A percentile compares a stretch with the other conserved stretches of the same genome.
Evolutionary conservation across 2,113 vertebrate genomes (phyloP).

Genomic region (Ranitomeya imitator): DNA sequence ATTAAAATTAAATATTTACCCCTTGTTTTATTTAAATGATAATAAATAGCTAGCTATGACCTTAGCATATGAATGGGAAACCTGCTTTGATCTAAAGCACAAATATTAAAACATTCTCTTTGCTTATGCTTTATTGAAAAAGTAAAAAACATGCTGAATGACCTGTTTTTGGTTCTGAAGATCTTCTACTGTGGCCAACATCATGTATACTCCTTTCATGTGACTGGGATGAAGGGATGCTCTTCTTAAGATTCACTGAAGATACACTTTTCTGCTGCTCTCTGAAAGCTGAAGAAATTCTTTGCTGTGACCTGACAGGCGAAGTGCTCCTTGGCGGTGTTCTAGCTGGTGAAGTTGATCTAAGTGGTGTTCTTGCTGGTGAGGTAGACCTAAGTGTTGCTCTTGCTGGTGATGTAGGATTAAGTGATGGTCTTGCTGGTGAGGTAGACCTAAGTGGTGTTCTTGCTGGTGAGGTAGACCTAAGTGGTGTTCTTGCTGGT

Average conservation of each 20-base stretch:
- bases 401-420: too few species aligned
- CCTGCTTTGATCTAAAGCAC: not conserved
- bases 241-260: not conserved
- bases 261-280: conserved; percentile 13
- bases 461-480: too few species aligned
- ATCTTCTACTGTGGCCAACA: conserved; percentile 3
- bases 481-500: too few species aligned
- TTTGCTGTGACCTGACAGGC: not conserved
- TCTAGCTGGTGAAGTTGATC: not conserved
- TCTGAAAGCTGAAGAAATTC: not conserved
- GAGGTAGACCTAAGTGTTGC: too few species aligned
- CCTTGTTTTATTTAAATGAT: too few species aligned
- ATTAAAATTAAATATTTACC: too few species aligned
- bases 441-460: not conserved
- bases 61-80: too few species aligned
- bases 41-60: too few species aligned
- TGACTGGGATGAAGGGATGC: not conserved
- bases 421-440: not conserved
- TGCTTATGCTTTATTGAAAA: not conserved
- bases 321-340: conserved; percentile 2
- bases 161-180: conserved; percentile 42
- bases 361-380: not conserved
- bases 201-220: not conserved
- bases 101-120: not conserved
- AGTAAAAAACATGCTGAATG: not conserved